Percentiles rank a stretch among this genome's conserved stretches.
phyloP scores from a whole-genome alignment of 2,113 vertebrate species.

The Crotophaga sulcirostris region DNA sequence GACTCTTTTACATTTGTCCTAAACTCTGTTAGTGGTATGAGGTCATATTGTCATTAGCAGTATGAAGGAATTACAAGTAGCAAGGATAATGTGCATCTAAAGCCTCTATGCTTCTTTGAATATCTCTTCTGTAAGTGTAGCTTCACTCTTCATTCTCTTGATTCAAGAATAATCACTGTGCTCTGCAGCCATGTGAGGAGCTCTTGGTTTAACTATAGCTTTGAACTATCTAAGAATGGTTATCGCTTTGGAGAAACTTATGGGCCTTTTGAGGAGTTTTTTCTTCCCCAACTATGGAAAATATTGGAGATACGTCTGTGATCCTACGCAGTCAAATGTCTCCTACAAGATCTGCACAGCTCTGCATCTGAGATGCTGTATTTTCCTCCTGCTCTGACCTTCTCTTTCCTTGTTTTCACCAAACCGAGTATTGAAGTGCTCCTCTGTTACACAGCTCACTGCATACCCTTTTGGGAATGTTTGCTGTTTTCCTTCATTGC shows the following conservation, averaged over 20 bases:
- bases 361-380: not conserved
- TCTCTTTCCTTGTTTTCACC: not conserved
- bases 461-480: fast-evolving
- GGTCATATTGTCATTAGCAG: not conserved
- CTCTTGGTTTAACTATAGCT: not conserved
- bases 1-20: not conserved
- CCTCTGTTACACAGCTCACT: not conserved
- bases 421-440: not conserved
- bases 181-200: not conserved
- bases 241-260: not conserved
- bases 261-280: not conserved
- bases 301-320: not conserved
- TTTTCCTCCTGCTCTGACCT: not conserved
- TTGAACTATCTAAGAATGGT: not conserved
- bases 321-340: not conserved
- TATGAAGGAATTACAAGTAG: not conserved
- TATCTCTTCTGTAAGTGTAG: not conserved
- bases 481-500: not conserved
- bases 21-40: not conserved
- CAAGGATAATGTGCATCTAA: not conserved
- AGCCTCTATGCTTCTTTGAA: not conserved
- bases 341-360: not conserved
- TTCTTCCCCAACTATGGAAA: not conserved
- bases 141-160: not conserved
- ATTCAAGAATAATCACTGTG: not conserved